Evolutionary conservation across 2,888 invertebrate genomes (phyloP).

Genomic region (Agrochola circellaris): DNA sequence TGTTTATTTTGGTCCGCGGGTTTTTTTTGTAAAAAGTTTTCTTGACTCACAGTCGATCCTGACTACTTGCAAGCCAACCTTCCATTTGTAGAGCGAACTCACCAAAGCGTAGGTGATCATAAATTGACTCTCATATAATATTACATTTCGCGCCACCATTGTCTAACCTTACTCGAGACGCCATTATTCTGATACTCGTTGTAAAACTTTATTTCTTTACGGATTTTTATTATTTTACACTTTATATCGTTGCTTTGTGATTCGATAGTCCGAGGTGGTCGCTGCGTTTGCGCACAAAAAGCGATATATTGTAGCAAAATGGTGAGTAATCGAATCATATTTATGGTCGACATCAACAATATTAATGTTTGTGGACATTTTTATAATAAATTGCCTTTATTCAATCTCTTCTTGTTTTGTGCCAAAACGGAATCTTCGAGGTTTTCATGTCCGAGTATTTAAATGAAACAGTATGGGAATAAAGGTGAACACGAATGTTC

Average conservation of each 20-base stretch:
- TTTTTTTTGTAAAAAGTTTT: not conserved
- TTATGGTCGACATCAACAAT: slow-evolving; percentile 76
- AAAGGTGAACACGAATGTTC: slow-evolving; percentile 68
- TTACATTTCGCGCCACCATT: slow-evolving; percentile 69
- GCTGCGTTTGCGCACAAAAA: slow-evolving; percentile 73
- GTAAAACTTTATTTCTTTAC: slow-evolving; percentile 85
- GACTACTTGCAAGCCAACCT: slow-evolving; percentile 27
- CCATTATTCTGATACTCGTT: slow-evolving; percentile 80
- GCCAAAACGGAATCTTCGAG: slow-evolving; percentile 37
- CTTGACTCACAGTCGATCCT: slow-evolving; percentile 1
- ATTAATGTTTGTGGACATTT: slow-evolving; percentile 77
- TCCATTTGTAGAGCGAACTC: slow-evolving; percentile 53
- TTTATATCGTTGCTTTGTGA: slow-evolving; percentile 77
- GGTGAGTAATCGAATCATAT: slow-evolving; percentile 83
- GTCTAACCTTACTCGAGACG: slow-evolving; percentile 58
- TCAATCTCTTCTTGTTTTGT: slow-evolving; percentile 76
- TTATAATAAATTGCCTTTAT: slow-evolving; percentile 71
- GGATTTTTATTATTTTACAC: slow-evolving; percentile 80
- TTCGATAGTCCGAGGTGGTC: slow-evolving; percentile 71
- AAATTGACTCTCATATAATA: slow-evolving; percentile 72
- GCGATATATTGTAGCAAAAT: slow-evolving; percentile 79
- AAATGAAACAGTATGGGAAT: slow-evolving; percentile 67
- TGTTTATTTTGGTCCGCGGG: no score
- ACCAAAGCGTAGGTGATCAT: slow-evolving; percentile 58
- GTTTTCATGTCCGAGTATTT: slow-evolving; percentile 61